These are phyloP conservation scores for Ophion obscuratus DNA, from an alignment of 2,888 invertebrate species.

Conservation along the genomic window DNA sequence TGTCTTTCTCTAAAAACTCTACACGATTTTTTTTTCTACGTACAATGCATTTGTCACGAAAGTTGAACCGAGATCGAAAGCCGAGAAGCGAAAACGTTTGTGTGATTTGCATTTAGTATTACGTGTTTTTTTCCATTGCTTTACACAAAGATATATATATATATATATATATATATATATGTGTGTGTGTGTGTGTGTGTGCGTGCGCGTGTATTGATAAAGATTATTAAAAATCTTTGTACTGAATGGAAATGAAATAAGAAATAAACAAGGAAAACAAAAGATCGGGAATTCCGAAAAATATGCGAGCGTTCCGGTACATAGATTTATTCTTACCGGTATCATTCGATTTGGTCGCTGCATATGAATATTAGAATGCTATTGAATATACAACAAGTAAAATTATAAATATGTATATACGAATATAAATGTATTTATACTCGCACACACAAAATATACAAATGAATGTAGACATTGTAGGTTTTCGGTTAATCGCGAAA, in stretches of 20 bases:
- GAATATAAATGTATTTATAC: constrained; percentile 63
- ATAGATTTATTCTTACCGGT: constrained; percentile 57
- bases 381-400: constrained; percentile 52
- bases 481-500: constrained; percentile 14
- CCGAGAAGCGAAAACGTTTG: constrained; percentile 12
- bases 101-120: constrained; percentile 37
- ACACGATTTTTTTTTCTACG: constrained; percentile 9
- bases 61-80: constrained; percentile 25
- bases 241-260: neutral
- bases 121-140: constrained; percentile 27
- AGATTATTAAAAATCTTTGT: neutral
- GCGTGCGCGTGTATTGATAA: constrained; percentile 20
- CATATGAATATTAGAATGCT: constrained; percentile 53
- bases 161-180: too few species aligned
- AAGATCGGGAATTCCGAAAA: constrained; percentile 63
- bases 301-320: constrained; percentile 64
- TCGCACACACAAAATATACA: constrained; percentile 15
- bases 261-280: neutral
- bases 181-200: neutral
- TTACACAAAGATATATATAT: neutral
- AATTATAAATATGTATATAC: constrained; percentile 63
- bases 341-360: constrained; percentile 61
- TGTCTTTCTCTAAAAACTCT: constrained; percentile 15
- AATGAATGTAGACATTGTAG: constrained; percentile 33
- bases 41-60: constrained; percentile 35